A percentile compares a stretch with the other conserved stretches of the same genome.
phyloP scores from a whole-genome alignment of 2,797 vertebrate genomes.

The Ara ararauna region DNA sequence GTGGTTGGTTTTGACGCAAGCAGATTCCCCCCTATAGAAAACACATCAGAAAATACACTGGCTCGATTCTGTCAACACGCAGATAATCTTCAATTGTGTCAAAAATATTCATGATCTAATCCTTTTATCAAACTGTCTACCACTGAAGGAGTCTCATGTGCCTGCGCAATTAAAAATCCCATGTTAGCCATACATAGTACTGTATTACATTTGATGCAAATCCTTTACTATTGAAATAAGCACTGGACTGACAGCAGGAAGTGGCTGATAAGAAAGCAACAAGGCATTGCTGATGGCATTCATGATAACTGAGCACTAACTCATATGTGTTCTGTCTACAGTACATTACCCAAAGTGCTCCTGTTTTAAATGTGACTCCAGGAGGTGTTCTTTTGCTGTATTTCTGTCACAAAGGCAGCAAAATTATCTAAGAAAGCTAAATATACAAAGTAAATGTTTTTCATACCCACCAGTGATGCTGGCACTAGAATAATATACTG shows the following conservation, averaged over 20 bases:
- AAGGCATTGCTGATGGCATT: slow-evolving; percentile 86
- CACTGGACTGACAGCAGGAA: slow-evolving; percentile 84
- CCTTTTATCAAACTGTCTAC: slow-evolving; percentile 84
- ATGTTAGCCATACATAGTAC: slow-evolving; percentile 78
- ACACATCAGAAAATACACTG: slow-evolving; percentile 38
- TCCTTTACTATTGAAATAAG: slow-evolving; percentile 84
- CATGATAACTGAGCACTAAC: slow-evolving; percentile 78
- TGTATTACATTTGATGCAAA: slow-evolving; percentile 84
- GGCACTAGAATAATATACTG: slow-evolving; percentile 45
- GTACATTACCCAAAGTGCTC: slow-evolving; percentile 69
- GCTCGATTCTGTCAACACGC: slow-evolving; percentile 57
- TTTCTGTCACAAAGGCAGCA: slow-evolving; percentile 58
- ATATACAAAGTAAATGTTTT: slow-evolving; percentile 60
- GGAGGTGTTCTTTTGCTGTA: slow-evolving; percentile 54
- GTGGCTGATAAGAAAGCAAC: slow-evolving; percentile 83
- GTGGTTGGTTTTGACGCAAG: neutral
- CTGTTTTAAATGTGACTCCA: slow-evolving; percentile 64
- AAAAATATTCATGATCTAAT: slow-evolving; percentile 87
- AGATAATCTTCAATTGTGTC: slow-evolving; percentile 81
- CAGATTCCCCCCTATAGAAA: slow-evolving; percentile 56
- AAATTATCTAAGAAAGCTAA: slow-evolving; percentile 69
- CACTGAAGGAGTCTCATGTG: slow-evolving; percentile 83
- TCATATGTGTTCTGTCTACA: slow-evolving; percentile 75
- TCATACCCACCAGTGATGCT: slow-evolving; percentile 47
- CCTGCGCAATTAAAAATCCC: slow-evolving; percentile 85